phyloP scores from a whole-genome alignment of 2,888 invertebrate genomes.

The Acleris sparsana region DNA sequence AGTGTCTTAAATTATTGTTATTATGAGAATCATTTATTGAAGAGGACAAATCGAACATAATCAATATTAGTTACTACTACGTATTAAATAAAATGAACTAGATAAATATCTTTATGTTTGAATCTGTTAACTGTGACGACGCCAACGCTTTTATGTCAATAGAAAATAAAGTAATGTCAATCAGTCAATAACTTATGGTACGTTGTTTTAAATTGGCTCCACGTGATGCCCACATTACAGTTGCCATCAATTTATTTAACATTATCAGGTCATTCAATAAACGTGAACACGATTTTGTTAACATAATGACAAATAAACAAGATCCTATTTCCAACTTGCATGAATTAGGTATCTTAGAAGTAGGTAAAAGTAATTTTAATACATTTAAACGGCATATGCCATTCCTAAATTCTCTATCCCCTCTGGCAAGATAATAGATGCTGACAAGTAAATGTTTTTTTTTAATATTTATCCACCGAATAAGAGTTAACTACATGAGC shows the following conservation, averaged over 20 bases:
- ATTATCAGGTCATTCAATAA: neutral
- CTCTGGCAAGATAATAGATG: too few species aligned
- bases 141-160: slow-evolving; percentile 44
- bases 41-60: slow-evolving; percentile 29
- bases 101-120: too few species aligned
- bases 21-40: neutral
- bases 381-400: too few species aligned
- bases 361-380: too few species aligned
- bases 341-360: too few species aligned
- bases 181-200: slow-evolving; percentile 46
- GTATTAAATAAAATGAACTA: too few species aligned
- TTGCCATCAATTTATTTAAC: neutral
- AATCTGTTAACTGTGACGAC: slow-evolving; percentile 38
- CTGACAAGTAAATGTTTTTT: neutral
- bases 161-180: slow-evolving; percentile 55
- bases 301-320: too few species aligned
- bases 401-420: too few species aligned
- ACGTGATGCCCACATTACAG: slow-evolving; percentile 1
- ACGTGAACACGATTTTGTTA: neutral
- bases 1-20: neutral
- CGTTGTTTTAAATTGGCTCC: slow-evolving; percentile 56
- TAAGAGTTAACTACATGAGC: neutral
- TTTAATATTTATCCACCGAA: neutral
- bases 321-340: too few species aligned
- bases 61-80: too few species aligned